Evolutionary conservation across 2,113 vertebrate genomes (phyloP), one percentile per base, ranked within the genome.

Genomic region (Gopherus flavomarginatus): DNA sequence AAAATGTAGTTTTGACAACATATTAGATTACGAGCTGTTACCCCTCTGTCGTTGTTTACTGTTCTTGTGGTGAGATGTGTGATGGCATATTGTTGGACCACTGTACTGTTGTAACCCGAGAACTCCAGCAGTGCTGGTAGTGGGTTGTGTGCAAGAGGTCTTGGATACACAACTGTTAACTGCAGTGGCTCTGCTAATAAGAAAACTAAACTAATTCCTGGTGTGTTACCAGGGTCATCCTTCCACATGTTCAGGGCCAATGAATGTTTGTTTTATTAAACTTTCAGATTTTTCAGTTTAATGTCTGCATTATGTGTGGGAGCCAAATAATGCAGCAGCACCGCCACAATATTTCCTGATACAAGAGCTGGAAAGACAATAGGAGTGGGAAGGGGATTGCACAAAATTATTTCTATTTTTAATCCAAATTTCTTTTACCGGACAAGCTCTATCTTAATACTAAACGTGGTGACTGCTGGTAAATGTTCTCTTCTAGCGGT

Each of bases 1-100:
- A 54, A 92, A 94, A 56, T 3, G 5, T 56, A 54, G 29, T 3
- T 86, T 88, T 92, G 89, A 88, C 78, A 90, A 78, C 77, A 82
- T 1, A 0, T 80, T 57, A 62, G 82, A 72, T 13, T 19, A 2
- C 16, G 3, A 47, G 2, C 4, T 26, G 16, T 38, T 54, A 80
- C 2, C 35, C 83, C 65, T 72, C n/a, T 75, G 42, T 92, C n/a
- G 0, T 81, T 92, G 6, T 81, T 93, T 27, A 7, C 83, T 11
- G 65, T 72, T 65, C 83, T 59, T 54, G 87, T 85, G 50, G 78
- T 21, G 94, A 93, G 79, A 81, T 57, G 57, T 47, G 75, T 57
- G 90, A 93, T 62, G 87, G 44, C 1, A 0, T 95, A 94, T 95
- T 93, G 96, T 77, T 5, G 1, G 2, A 69, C 52, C 16, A 1